phyloP scores from a whole-genome alignment of 2,797 vertebrate genomes.

The Myotis findleyi region DNA sequence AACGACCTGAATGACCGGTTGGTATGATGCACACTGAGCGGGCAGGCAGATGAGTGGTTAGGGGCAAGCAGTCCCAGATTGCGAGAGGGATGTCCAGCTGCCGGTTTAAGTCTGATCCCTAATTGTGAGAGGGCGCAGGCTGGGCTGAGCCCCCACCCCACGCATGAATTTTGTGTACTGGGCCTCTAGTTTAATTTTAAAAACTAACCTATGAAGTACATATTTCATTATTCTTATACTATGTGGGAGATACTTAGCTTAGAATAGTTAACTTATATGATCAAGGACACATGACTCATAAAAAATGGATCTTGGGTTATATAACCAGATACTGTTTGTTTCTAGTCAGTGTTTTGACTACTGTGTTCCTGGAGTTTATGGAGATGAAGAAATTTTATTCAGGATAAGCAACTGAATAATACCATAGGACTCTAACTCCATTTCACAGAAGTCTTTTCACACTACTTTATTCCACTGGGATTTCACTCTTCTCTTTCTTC shows the following conservation, averaged over 20 bases:
- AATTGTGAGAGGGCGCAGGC: too few relatives aligned
- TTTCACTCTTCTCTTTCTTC: background rate
- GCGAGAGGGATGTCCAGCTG: too few relatives aligned
- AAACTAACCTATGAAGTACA: background rate
- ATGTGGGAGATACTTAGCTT: background rate
- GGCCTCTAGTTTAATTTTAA: background rate
- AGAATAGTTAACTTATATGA: background rate
- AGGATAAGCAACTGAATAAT: background rate
- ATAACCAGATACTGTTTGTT: background rate
- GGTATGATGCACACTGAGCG: too few relatives aligned
- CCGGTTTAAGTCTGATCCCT: too few relatives aligned
- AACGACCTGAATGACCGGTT: too few relatives aligned
- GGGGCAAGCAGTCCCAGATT: too few relatives aligned
- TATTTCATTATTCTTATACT: background rate
- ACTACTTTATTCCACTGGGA: background rate
- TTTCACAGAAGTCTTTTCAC: background rate
- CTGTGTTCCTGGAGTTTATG: background rate
- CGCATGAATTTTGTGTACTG: too few relatives aligned
- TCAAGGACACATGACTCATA: background rate
- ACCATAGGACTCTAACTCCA: background rate
- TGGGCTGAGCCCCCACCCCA: too few relatives aligned
- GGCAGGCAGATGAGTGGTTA: too few relatives aligned
- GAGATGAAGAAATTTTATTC: background rate
- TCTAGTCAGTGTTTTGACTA: background rate
- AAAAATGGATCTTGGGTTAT: background rate